phyloP scores from a whole-genome alignment of 2,113 vertebrate species.

The Phyllostomus discolor region DNA sequence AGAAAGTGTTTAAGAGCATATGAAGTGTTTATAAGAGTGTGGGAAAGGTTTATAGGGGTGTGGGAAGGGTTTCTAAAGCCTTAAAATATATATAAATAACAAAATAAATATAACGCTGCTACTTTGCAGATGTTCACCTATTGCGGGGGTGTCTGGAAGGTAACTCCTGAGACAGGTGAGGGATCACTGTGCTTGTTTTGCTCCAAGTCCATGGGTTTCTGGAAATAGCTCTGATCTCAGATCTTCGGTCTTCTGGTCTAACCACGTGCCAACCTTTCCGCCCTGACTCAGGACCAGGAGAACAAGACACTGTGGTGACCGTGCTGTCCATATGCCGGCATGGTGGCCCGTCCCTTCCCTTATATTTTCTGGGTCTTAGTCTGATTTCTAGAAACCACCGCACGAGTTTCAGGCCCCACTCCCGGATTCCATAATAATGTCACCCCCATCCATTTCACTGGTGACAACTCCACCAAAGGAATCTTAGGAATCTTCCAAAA shows the following conservation, averaged over 20 bases:
- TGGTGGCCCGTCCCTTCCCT: background rate
- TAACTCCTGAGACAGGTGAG: no score
- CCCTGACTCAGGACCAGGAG: background rate
- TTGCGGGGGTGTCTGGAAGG: no score
- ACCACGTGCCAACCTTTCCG: background rate
- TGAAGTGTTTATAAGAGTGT: no score
- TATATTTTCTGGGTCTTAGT: background rate
- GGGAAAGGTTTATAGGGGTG: no score
- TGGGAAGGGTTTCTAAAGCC: no score
- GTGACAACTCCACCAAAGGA: background rate
- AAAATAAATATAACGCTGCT: no score
- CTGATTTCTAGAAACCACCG: background rate
- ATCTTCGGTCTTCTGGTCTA: background rate
- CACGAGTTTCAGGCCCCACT: background rate
- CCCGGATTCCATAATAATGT: background rate
- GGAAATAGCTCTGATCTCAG: background rate
- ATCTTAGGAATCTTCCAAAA: background rate
- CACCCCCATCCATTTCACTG: no score
- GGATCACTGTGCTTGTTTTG: background rate
- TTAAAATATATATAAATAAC: no score
- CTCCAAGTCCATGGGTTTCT: background rate
- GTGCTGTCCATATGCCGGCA: background rate
- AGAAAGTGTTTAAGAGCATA: no score
- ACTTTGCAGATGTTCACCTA: no score
- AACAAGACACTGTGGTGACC: background rate